phyloP scores from a whole-genome alignment of 2,113 vertebrate genomes.

The Solenodon paradoxus region DNA sequence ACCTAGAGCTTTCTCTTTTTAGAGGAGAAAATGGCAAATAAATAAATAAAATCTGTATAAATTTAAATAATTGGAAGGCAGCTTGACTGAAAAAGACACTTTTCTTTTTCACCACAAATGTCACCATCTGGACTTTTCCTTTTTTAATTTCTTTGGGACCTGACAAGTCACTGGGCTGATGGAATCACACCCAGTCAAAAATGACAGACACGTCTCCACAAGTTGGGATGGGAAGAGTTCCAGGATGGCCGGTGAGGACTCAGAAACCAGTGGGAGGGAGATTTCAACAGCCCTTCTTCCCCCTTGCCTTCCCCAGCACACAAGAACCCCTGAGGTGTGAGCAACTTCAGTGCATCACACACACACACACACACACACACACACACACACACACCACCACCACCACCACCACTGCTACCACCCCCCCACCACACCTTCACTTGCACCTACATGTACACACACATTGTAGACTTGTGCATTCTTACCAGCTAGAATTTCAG shows the following conservation, averaged over 20 bases:
- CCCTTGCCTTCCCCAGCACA: neutral
- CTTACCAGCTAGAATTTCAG: constrained; percentile 29
- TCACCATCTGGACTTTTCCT: constrained; percentile 81
- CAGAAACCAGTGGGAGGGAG: constrained; percentile 36
- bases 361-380: neutral
- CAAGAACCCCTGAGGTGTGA: constrained; percentile 25
- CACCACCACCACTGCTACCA: too few species aligned
- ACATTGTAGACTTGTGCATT: neutral
- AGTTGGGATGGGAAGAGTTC: constrained; percentile 64
- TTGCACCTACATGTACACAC: too few species aligned
- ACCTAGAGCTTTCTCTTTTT: constrained; percentile 51
- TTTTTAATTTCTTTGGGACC: constrained; percentile 79
- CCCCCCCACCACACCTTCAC: too few species aligned
- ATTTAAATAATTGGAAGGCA: constrained; percentile 81
- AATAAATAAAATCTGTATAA: constrained; percentile 79
- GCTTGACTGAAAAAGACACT: constrained; percentile 80
- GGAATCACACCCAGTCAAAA: constrained; percentile 78
- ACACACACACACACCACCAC: neutral
- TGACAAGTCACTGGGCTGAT: constrained; percentile 80
- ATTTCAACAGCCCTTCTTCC: neutral
- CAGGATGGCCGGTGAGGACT: constrained; percentile 64
- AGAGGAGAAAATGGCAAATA: constrained; percentile 73
- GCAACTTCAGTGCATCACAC: neutral
- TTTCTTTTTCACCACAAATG: constrained; percentile 81
- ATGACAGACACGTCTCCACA: constrained; percentile 72